A percentile compares a stretch with the other conserved stretches of the same genome.
Conservation (phyloP, 2,113 vertebrate genomes). For the Syngnathus scovelli region DNA sequence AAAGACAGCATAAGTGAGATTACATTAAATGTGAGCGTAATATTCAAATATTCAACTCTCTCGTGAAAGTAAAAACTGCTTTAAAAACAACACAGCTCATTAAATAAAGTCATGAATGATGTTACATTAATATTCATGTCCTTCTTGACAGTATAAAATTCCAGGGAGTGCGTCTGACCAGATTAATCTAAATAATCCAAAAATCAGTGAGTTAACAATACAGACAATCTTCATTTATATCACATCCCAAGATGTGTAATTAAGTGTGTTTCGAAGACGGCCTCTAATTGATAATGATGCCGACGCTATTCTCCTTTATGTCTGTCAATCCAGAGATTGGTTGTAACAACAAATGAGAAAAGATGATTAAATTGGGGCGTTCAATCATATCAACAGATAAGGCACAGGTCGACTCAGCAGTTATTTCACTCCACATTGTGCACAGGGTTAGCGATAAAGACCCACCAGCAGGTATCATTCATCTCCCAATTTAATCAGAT, state of each 20-base stretch:
- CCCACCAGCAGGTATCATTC: constrained; percentile 22
- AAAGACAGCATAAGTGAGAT: neutral
- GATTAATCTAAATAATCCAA: no score
- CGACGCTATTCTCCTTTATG: neutral
- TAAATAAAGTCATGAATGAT: no score
- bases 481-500: constrained; percentile 22
- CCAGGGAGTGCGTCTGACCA: no score
- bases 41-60: neutral
- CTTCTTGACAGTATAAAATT: no score
- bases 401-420: constrained; percentile 1
- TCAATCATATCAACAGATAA: neutral
- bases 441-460: constrained; percentile 4
- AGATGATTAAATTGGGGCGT: no score
- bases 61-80: no score
- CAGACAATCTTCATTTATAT: neutral
- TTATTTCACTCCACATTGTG: neutral
- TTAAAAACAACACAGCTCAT: no score
- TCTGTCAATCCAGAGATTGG: constrained; percentile 3
- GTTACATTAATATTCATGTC: no score
- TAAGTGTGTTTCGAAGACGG: constrained; percentile 9
- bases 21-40: neutral
- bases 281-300: constrained; percentile 13
- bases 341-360: constrained; percentile 5
- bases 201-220: no score
- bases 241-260: no score